Conservation (phyloP, 2,888 invertebrate genomes). For the Cantharis rustica region DNA sequence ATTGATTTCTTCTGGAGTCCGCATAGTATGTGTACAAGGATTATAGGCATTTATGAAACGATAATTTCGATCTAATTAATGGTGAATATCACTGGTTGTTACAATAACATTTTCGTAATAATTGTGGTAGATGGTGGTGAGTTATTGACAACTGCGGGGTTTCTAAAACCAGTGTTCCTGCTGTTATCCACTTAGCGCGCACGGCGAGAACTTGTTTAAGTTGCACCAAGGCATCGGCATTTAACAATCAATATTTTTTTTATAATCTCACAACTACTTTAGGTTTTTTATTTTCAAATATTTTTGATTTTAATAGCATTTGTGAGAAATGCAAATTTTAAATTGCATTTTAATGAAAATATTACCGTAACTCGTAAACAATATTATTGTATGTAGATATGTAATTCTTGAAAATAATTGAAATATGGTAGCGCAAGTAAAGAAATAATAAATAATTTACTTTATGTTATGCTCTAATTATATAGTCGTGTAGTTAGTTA, state of each 20-base stretch:
- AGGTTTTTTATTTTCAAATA: background rate
- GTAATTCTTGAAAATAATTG: background rate
- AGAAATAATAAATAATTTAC: background rate
- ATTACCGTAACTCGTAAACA: background rate
- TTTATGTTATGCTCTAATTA: background rate
- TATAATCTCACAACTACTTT: background rate
- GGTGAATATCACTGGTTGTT: constrained; percentile 41
- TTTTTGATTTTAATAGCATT: background rate
- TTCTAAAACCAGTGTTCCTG: constrained; percentile 43
- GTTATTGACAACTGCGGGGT: constrained; percentile 50
- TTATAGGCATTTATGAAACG: background rate
- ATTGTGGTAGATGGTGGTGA: constrained; percentile 51
- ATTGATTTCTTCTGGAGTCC: background rate
- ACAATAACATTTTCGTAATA: constrained; percentile 51
- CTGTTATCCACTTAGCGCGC: constrained; percentile 41
- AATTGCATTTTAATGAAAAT: background rate
- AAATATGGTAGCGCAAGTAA: background rate
- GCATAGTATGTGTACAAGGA: background rate
- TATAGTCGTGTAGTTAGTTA: background rate
- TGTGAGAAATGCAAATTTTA: background rate
- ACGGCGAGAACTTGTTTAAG: constrained; percentile 16
- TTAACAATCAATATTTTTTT: constrained; percentile 3
- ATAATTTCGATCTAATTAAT: constrained; percentile 38
- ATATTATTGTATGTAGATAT: background rate
- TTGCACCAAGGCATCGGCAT: constrained; percentile 1